Evolutionary conservation across 2,797 vertebrate genomes (phyloP).

Genomic region (Rhabdophis nuchalis): DNA sequence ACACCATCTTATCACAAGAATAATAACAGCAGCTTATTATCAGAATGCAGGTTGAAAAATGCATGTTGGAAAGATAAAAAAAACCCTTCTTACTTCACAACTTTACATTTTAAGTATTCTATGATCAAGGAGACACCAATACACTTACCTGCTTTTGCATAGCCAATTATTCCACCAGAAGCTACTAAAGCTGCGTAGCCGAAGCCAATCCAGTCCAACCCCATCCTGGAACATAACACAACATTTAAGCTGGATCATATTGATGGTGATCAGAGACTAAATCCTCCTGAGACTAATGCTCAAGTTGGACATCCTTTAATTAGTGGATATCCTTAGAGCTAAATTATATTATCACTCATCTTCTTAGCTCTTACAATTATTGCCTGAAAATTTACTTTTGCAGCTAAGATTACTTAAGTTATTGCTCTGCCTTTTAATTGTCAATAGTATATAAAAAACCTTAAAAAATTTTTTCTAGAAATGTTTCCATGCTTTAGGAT

Average conservation of each 20-base stretch:
- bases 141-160: constrained; percentile 86
- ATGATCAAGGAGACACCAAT: not conserved
- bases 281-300: not conserved
- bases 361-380: no score
- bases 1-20: not conserved
- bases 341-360: not conserved
- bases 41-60: rapidly evolving
- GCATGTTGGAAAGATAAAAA: not conserved
- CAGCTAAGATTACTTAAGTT: not conserved
- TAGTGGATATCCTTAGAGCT: not conserved
- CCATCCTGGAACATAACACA: constrained; percentile 71
- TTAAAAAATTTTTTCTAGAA: not conserved
- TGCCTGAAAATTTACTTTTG: not conserved
- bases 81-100: not conserved
- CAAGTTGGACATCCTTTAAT: not conserved
- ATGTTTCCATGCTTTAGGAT: not conserved
- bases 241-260: not conserved
- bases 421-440: not conserved
- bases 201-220: constrained; percentile 87
- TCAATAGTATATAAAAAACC: not conserved
- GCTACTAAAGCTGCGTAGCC: constrained; percentile 87
- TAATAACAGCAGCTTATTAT: not conserved
- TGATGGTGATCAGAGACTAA: not conserved
- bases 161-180: constrained; percentile 88
- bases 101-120: not conserved